phyloP scores from a whole-genome alignment of 2,113 vertebrate species.

The Sporophila hypoxantha region DNA sequence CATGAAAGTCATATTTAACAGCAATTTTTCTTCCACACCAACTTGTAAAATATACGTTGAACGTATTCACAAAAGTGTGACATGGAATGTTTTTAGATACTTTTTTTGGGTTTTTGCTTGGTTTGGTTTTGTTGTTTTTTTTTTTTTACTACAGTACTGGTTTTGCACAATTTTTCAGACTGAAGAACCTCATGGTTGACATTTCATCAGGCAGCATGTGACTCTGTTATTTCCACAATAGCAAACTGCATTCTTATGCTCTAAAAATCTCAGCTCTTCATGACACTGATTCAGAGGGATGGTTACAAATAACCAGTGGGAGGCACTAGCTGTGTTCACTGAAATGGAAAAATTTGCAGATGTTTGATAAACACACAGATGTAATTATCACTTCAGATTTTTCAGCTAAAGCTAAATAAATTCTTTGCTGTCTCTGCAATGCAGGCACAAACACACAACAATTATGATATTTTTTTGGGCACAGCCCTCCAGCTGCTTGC shows the following conservation, averaged over 20 bases:
- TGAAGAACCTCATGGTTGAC: not conserved
- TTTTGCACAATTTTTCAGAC: not conserved
- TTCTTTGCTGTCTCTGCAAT: not conserved
- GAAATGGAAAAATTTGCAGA: not conserved
- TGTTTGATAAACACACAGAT: constrained; percentile 17
- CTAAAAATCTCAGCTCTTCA: not conserved
- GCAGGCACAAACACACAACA: not conserved
- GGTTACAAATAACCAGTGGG: not conserved
- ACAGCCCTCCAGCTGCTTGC: not conserved
- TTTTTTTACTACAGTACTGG: not conserved
- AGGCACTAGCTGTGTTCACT: not conserved
- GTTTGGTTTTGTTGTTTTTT: not conserved
- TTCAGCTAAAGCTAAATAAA: not conserved
- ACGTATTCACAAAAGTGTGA: not conserved
- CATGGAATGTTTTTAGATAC: not conserved
- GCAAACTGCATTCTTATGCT: not conserved
- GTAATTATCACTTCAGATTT: not conserved
- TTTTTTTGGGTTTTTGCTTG: not conserved
- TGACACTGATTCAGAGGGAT: not conserved
- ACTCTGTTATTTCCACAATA: not conserved
- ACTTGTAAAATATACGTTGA: not conserved
- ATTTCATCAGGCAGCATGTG: not conserved
- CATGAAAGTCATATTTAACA: not conserved
- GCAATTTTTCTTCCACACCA: not conserved
- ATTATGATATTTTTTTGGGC: not conserved